A percentile compares a stretch with the other conserved stretches of the same genome.
phyloP scores from a whole-genome alignment of 2,797 vertebrate genomes.

The Sparus aurata region DNA sequence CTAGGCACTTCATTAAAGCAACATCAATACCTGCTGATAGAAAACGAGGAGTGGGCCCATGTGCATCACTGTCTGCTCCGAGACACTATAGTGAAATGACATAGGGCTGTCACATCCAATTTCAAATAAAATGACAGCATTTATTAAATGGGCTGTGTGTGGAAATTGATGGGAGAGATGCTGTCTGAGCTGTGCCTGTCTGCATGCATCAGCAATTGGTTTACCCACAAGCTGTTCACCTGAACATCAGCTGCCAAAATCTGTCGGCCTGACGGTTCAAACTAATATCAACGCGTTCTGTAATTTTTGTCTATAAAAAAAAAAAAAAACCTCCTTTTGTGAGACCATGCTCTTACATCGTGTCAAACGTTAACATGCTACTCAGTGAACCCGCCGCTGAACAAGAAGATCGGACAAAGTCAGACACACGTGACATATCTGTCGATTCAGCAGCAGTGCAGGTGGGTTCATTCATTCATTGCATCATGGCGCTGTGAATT shows the following conservation, averaged over 20 bases:
- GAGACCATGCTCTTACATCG: background rate
- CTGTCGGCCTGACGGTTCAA: slow-evolving; percentile 47
- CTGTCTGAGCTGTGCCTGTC: slow-evolving; percentile 66
- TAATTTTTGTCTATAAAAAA: slow-evolving; percentile 29
- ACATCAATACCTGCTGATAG: slow-evolving; percentile 86
- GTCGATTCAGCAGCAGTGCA: slow-evolving; percentile 75
- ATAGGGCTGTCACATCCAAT: slow-evolving; percentile 82
- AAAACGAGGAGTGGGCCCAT: slow-evolving; percentile 77
- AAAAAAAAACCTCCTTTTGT: background rate
- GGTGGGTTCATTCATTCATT: slow-evolving; percentile 63
- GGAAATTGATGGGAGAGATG: slow-evolving; percentile 75
- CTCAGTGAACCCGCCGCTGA: slow-evolving; percentile 35
- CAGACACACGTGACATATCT: slow-evolving; percentile 77
- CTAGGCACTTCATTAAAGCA: slow-evolving; percentile 87
- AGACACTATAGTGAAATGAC: slow-evolving; percentile 75
- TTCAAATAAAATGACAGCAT: slow-evolving; percentile 77
- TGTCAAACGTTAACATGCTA: slow-evolving; percentile 26
- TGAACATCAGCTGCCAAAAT: slow-evolving; percentile 81
- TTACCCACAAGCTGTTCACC: slow-evolving; percentile 84
- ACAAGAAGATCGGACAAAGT: slow-evolving; percentile 51
- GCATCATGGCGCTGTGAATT: slow-evolving; percentile 66
- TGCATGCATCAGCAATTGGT: slow-evolving; percentile 81
- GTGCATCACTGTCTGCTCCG: slow-evolving; percentile 77
- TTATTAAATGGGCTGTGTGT: slow-evolving; percentile 78
- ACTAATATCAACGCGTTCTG: slow-evolving; percentile 47